Conservation (phyloP, 2,888 invertebrate genomes). For the Cephus runcator region DNA sequence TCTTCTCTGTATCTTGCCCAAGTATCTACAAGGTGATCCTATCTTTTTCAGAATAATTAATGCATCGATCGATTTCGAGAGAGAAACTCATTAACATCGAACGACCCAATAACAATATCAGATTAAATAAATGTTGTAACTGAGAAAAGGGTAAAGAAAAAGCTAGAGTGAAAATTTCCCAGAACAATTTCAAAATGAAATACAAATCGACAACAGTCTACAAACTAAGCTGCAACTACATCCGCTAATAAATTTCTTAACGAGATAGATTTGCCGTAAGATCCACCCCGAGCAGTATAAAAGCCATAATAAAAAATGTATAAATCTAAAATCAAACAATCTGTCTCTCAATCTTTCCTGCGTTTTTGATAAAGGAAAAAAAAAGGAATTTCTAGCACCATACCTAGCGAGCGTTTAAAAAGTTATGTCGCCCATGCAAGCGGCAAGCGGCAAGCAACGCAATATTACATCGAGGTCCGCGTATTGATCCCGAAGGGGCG, state of each 20-base stretch:
- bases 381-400: too few relatives aligned
- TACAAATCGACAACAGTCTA: not conserved
- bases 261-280: not conserved
- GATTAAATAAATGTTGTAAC: not conserved
- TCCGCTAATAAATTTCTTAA: not conserved
- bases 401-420: constrained; percentile 2
- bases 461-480: constrained; percentile 23
- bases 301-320: not conserved
- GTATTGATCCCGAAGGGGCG: constrained; percentile 61
- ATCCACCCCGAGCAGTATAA: not conserved
- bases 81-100: not conserved
- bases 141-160: not conserved
- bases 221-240: not conserved
- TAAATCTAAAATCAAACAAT: not conserved
- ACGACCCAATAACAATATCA: not conserved
- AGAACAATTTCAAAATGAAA: not conserved
- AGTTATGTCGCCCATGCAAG: constrained; percentile 4
- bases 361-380: too few relatives aligned
- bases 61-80: not conserved
- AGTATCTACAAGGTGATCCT: constrained; percentile 32
- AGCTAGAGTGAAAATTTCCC: not conserved
- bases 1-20: constrained; percentile 35
- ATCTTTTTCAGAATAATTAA: constrained; percentile 35
- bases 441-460: constrained; percentile 3
- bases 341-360: not conserved